Conservation (phyloP, 2,113 vertebrate species). For the Oncorhynchus mykiss region DNA sequence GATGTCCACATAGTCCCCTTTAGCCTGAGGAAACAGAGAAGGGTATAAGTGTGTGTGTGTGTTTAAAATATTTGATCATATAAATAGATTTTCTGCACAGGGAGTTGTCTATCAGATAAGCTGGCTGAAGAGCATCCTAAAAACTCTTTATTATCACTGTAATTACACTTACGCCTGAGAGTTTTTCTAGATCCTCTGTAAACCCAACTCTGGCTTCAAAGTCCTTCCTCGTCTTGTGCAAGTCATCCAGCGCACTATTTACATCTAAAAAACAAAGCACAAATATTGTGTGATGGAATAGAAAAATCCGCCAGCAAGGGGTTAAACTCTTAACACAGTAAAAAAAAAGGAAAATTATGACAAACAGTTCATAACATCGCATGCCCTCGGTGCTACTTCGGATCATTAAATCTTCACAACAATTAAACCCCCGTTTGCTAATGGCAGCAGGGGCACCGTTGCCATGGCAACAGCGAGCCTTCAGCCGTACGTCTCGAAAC, state of each 20-base stretch:
- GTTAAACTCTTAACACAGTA: constrained; percentile 54
- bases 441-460: constrained; percentile 70
- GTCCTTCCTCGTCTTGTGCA: constrained; percentile 87
- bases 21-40: constrained; percentile 70
- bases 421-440: constrained; percentile 73
- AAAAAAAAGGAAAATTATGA: constrained; percentile 48
- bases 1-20: constrained; percentile 87
- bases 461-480: constrained; percentile 69
- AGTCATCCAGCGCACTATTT: constrained; percentile 82
- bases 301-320: constrained; percentile 14
- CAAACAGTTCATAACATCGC: constrained; percentile 72
- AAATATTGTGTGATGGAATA: background rate
- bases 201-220: constrained; percentile 88
- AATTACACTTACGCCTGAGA: constrained; percentile 77
- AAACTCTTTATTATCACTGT: no score
- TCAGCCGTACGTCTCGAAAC: constrained; percentile 68
- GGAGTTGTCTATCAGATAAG: no score
- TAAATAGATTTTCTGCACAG: no score
- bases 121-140: no score
- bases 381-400: constrained; percentile 69
- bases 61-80: no score
- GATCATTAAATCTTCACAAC: constrained; percentile 78
- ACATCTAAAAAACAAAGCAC: constrained; percentile 80
- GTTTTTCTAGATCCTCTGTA: constrained; percentile 82
- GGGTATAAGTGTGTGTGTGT: background rate